These are phyloP conservation scores for Holcopasites calliopsidis DNA, from an alignment of 1,140 invertebrate species.

Conservation along the genomic window DNA sequence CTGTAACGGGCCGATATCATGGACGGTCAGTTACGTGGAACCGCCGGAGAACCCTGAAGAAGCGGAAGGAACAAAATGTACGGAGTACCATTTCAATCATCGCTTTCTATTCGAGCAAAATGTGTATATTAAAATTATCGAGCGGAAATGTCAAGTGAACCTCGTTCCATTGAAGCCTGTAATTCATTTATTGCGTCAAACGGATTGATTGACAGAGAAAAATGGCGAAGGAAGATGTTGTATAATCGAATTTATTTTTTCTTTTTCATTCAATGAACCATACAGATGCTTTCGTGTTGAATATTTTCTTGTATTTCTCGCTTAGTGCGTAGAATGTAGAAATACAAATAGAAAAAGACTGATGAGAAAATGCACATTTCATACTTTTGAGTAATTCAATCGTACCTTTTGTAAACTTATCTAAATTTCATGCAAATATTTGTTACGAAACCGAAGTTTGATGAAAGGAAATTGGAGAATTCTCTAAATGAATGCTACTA, in stretches of 20 bases:
- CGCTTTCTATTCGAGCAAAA: background rate
- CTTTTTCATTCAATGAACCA: background rate
- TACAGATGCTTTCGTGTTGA: background rate
- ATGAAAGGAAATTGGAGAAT: too few species aligned
- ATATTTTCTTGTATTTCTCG: background rate
- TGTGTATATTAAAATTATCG: background rate
- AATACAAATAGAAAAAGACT: too few species aligned
- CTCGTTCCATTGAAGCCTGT: background rate
- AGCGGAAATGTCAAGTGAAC: background rate
- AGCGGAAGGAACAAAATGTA: conserved; percentile 69
- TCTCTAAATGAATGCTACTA: too few species aligned
- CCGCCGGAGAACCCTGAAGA: conserved; percentile 73
- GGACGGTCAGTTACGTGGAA: conserved; percentile 76
- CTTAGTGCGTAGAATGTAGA: too few species aligned
- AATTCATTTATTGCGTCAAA: background rate
- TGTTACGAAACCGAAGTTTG: too few species aligned
- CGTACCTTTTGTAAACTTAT: too few species aligned
- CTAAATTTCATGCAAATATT: too few species aligned
- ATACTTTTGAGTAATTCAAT: too few species aligned
- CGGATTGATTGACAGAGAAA: background rate
- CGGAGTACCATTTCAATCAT: conserved; percentile 23
- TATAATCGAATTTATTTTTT: background rate
- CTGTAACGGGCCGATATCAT: conserved; percentile 75
- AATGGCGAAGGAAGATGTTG: background rate
- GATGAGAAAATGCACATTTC: too few species aligned